Base-by-base conservation (phyloP, 2,113 vertebrate genomes). In the Gorilla gorilla region DNA sequence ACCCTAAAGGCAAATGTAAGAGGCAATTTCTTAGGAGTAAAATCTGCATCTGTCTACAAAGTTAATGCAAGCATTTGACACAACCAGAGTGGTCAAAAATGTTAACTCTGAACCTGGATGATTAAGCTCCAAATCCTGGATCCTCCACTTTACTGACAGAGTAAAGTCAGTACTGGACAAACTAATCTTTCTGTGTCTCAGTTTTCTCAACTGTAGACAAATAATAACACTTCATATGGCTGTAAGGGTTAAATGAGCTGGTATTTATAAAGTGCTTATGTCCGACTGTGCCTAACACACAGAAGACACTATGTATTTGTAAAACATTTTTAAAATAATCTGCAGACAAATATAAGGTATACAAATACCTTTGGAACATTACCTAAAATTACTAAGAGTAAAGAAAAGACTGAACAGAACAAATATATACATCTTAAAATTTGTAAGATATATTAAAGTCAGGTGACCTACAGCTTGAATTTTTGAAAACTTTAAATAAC, bases 401-500 rank as follows among this genome's bases (percentile, higher is more conserved):
- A 95, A 93, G 48, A 84, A 13, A 96, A 95, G 61, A 25, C 25
- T 57, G 45, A 80, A 73, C 16, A 64, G 40, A 72, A 73, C 22
- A 64, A 78, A 66, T 20, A 38, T 13, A 68, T 23, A 17, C 10
- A 87, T 55, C 17, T 48, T 87, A 61, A 3, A 70, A 82, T 64
- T 10, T 93, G 25, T 61, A 81, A 48, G 5, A 22, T 64, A 48
- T 4, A 81, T 38, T 48, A 23, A 93, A 96, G 11, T 88, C 73
- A 55, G 35, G 20, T 14, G 22, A 30, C 73, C 83, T 68, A 87
- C 72, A 18, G 64, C 48, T 80, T 48, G 75, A 79, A 38, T 66
- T 92, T 72, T 94, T 95, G 14, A 92, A 84, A 85, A 16, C 8
- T 88, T 84, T 66, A 94, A 88, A 40, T 80, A 83, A 57, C 61